Evolutionary conservation across 2,797 vertebrate species (phyloP), one percentile per base, ranked within the genome.

Genomic region (Catamblyrhynchus diadema): DNA sequence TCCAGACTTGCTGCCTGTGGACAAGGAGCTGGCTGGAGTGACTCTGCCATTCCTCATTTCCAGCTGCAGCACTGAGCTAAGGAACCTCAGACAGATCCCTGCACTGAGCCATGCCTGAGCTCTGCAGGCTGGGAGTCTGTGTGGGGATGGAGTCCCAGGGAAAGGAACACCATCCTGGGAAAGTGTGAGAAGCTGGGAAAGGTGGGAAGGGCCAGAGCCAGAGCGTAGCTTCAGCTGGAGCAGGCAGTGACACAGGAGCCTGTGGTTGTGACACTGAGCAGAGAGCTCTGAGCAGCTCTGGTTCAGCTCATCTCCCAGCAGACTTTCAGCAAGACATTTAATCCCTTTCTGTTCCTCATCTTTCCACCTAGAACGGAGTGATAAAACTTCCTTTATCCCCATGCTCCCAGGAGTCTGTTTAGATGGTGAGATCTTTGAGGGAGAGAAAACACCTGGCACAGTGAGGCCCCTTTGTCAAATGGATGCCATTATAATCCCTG

Each of bases 321-420:
- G 73, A 60, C 56, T 87, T 73, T 28, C 32, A 56, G 61, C 66
- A 81, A 57, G 81, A 79, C 37, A 73, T 90, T 81, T 80, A 93
- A 92, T 90, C 60, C 48, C 57, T 62, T 61, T 91, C 90, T 73
- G 33, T 48, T 86, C 82, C 51, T 96, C 64, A 47, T 25, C 78
- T 95, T 79, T 60, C 53, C 74, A 67, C 56, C 56, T 94, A 4
- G 67, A 88, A 41, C 1, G 1, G 70, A 69, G 16, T 32, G 56
- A 93, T 86, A 94, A 94, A 86, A 77, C 81, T 79, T 69, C 51
- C 78, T 86, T 95, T 90, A 73, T 95, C 67, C 80, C 44, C 51
- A 10, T 7, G 30, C n/a, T 91, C 65, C 75, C 65, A 35, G 69
- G 48, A 53, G 67, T 22, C 67, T 81, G 81, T 81, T 89, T 74